A percentile compares a stretch with the other conserved stretches of the same genome.
These are phyloP conservation scores for Enteromius argenteus DNA, from an alignment of 2,797 vertebrate genomes.

Conservation along the genomic window DNA sequence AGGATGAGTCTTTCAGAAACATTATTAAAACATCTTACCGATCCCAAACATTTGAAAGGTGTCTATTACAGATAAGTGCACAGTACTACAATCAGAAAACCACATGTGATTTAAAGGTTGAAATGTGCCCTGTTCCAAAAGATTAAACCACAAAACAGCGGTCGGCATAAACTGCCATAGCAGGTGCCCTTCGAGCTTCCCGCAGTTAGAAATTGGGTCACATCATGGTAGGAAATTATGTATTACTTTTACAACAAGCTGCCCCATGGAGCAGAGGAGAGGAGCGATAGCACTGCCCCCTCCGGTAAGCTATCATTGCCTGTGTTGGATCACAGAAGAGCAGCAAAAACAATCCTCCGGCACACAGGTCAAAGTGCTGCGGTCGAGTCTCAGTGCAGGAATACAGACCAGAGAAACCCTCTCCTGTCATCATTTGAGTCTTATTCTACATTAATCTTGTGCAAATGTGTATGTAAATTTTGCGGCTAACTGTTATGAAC, in stretches of 20 bases:
- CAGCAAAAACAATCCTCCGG: neutral
- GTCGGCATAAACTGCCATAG: slow-evolving; percentile 27
- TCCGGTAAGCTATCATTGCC: neutral
- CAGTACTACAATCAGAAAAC: neutral
- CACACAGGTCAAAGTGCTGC: slow-evolving; percentile 11
- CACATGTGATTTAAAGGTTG: slow-evolving; percentile 28
- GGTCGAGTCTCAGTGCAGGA: neutral
- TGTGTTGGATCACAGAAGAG: neutral
- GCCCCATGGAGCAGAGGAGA: slow-evolving; percentile 18
- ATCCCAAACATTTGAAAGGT: neutral
- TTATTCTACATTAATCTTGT: slow-evolving; percentile 51
- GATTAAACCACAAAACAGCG: slow-evolving; percentile 42
- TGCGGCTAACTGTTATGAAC: slow-evolving; percentile 56
- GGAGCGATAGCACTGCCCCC: slow-evolving; percentile 14
- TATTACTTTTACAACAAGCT: slow-evolving; percentile 29
- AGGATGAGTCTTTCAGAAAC: neutral
- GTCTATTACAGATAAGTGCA: neutral
- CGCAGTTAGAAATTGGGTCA: slow-evolving; percentile 47
- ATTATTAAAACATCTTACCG: neutral
- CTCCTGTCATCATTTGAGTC: slow-evolving; percentile 8
- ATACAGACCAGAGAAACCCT: neutral
- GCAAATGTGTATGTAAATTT: slow-evolving; percentile 69
- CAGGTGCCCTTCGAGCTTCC: slow-evolving; percentile 40
- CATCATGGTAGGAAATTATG: slow-evolving; percentile 39
- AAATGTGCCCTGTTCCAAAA: slow-evolving; percentile 22